These are phyloP conservation scores for Ctenopoma multispine DNA, from an alignment of 2,797 vertebrate genomes.

Conservation along the genomic window DNA sequence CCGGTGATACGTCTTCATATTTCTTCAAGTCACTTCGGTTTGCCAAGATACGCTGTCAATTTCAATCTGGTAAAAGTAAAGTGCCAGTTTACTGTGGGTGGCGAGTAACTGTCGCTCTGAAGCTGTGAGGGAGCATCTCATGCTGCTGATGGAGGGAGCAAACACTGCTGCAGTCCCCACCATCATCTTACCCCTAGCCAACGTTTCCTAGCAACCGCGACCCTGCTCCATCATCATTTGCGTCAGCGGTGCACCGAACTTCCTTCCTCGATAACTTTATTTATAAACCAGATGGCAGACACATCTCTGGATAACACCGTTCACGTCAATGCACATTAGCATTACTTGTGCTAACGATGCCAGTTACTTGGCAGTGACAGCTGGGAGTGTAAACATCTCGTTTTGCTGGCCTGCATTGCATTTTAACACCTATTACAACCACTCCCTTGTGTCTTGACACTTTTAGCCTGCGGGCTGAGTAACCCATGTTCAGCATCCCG, in stretches of 20 bases:
- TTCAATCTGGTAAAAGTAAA: constrained; percentile 50
- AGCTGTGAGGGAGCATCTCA: constrained; percentile 54
- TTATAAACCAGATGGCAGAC: constrained; percentile 78
- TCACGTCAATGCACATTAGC: constrained; percentile 47
- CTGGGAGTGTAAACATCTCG: constrained; percentile 54
- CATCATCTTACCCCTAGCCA: constrained; percentile 66
- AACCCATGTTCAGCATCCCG: constrained; percentile 43
- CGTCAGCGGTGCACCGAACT: constrained; percentile 70
- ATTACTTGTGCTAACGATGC: constrained; percentile 16
- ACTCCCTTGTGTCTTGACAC: constrained; percentile 32
- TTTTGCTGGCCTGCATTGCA: constrained; percentile 22
- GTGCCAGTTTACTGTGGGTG: constrained; percentile 61
- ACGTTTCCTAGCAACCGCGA: constrained; percentile 79
- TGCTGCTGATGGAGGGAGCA: constrained; percentile 59
- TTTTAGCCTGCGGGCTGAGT: constrained; percentile 32
- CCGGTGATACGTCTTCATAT: constrained; percentile 15
- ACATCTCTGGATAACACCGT: constrained; percentile 45
- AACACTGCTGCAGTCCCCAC: constrained; percentile 64
- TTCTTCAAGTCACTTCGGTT: constrained; percentile 21
- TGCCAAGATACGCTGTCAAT: constrained; percentile 35
- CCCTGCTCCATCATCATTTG: constrained; percentile 69
- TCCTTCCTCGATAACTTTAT: constrained; percentile 79
- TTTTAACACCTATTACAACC: constrained; percentile 36
- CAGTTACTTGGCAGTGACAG: constrained; percentile 35
- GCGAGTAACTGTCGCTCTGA: constrained; percentile 60